Conservation (phyloP, 2,888 invertebrate genomes). For the Perizoma affinitatum region DNA sequence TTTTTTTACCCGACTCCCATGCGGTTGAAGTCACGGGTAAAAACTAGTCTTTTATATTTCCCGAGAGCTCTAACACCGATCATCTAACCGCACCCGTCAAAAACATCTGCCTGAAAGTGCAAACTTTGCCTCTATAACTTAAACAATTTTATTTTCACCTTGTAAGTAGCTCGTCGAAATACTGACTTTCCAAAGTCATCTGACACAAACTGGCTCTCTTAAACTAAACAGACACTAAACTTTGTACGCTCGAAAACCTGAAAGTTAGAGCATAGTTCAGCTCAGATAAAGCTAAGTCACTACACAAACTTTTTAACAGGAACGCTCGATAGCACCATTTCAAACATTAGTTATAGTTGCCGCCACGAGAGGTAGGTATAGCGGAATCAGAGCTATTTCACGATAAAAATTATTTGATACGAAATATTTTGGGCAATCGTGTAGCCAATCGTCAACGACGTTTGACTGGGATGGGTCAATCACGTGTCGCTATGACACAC, state of each 20-base stretch:
- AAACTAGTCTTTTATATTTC: not conserved
- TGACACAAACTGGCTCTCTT: conserved; percentile 66
- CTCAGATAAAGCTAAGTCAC: conserved; percentile 17
- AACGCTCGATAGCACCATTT: no score
- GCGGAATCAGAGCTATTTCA: no score
- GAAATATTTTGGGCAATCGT: no score
- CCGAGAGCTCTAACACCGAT: conserved; percentile 9
- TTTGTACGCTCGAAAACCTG: conserved; percentile 49
- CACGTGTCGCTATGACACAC: no score
- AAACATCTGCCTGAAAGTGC: conserved; percentile 36
- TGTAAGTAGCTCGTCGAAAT: conserved; percentile 48
- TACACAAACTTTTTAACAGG: not conserved
- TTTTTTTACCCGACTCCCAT: no score
- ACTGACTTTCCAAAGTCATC: conserved; percentile 67
- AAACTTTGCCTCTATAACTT: conserved; percentile 27
- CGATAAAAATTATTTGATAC: no score
- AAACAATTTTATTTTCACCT: conserved; percentile 50
- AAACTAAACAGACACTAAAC: conserved; percentile 71
- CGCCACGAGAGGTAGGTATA: no score
- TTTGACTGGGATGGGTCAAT: no score
- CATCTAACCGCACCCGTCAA: conserved; percentile 19
- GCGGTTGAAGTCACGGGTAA: not conserved
- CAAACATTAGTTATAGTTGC: no score
- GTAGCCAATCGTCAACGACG: no score
- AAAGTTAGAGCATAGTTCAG: conserved; percentile 45